These are phyloP conservation scores for Anguilla pacifica DNA, from an alignment of 2,797 vertebrate species.

Conservation along the genomic window DNA sequence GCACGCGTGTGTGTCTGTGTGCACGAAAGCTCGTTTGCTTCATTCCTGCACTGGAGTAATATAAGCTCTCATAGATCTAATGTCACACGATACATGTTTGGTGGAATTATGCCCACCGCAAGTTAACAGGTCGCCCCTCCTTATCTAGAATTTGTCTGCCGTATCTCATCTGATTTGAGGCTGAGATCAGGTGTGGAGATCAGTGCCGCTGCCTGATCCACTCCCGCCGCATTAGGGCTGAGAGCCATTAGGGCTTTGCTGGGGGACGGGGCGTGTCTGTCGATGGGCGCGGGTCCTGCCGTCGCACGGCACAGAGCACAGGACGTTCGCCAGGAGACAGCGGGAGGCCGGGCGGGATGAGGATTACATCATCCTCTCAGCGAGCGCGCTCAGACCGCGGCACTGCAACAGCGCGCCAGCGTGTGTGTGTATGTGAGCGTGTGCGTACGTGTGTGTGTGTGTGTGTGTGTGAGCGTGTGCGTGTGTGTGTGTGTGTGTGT, in stretches of 20 bases:
- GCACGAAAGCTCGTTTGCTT: too few relatives aligned
- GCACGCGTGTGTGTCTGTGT: too few relatives aligned
- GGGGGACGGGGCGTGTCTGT: neutral
- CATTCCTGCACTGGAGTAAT: too few relatives aligned
- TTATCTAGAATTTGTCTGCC: too few relatives aligned
- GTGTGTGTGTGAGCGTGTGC: neutral
- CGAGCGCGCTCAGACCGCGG: slow-evolving; percentile 41
- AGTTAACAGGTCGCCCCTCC: too few relatives aligned
- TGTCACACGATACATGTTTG: too few relatives aligned
- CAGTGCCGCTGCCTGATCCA: neutral
- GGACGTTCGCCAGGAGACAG: slow-evolving; percentile 35
- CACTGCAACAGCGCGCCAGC: neutral
- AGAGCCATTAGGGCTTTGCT: neutral
- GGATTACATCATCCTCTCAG: slow-evolving; percentile 41
- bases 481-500: slow-evolving; percentile 24
- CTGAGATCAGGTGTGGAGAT: neutral
- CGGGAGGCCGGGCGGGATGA: neutral
- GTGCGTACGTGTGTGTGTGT: neutral
- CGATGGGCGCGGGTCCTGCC: neutral
- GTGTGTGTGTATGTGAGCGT: neutral
- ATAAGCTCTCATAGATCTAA: too few relatives aligned
- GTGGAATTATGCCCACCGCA: too few relatives aligned
- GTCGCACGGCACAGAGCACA: neutral
- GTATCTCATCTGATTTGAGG: neutral
- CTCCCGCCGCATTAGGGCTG: neutral